Conservation (phyloP, 2,888 invertebrate species). For the Spodoptera littoralis region DNA sequence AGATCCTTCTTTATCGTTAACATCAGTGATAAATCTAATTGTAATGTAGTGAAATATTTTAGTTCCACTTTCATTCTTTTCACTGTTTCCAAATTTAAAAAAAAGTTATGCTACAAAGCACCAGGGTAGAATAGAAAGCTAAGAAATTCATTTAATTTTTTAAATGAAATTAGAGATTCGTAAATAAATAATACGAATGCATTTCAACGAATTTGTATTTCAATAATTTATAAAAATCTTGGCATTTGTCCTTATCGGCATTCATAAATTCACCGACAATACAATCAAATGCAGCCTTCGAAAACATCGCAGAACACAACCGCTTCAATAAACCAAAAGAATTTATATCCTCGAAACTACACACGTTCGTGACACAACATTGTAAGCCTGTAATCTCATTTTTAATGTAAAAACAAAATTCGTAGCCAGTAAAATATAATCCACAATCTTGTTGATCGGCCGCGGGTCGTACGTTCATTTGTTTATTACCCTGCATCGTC, state of each 20-base stretch:
- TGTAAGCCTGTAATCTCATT: constrained; percentile 57
- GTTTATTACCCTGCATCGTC: constrained; percentile 80
- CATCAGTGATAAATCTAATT: no score
- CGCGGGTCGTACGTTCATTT: constrained; percentile 78
- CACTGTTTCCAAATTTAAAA: no score
- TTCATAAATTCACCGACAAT: constrained; percentile 35
- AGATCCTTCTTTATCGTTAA: no score
- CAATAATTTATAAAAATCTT: not conserved
- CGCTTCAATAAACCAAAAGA: constrained; percentile 52
- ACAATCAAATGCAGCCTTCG: constrained; percentile 44
- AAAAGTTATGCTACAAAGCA: no score
- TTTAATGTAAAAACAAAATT: constrained; percentile 60
- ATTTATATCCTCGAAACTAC: constrained; percentile 57
- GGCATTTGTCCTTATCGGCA: constrained; percentile 12
- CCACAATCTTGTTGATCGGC: constrained; percentile 77
- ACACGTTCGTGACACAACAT: constrained; percentile 58
- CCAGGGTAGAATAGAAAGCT: no score
- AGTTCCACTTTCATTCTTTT: no score
- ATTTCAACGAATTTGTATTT: no score
- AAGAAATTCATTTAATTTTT: no score
- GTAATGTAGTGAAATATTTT: no score
- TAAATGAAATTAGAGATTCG: no score
- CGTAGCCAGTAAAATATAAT: constrained; percentile 74
- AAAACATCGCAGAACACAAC: constrained; percentile 22
- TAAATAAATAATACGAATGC: no score